A percentile compares a stretch with the other conserved stretches of the same genome.
phyloP scores from a whole-genome alignment of 2,888 invertebrate genomes.

The Nematopogon swammerdamellus region DNA sequence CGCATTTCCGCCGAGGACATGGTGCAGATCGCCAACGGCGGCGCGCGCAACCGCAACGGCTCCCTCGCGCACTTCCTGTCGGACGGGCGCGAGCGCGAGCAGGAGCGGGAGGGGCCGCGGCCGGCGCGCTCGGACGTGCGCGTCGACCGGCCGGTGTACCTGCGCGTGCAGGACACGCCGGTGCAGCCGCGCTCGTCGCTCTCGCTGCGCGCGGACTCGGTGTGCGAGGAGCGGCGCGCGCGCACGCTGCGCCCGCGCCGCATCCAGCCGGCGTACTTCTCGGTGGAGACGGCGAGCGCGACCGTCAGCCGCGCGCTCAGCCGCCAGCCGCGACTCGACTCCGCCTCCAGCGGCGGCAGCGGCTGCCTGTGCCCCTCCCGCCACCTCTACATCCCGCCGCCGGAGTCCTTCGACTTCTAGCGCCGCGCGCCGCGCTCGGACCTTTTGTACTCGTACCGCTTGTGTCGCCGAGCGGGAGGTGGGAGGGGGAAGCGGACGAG shows the following conservation, averaged over 20 bases:
- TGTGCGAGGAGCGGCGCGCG: conserved; percentile 14
- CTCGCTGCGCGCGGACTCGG: conserved; percentile 27
- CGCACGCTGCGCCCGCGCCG: conserved; percentile 12
- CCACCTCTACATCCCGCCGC: conserved; percentile 28
- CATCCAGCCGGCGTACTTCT: conserved; percentile 9
- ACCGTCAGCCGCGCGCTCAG: conserved; percentile 28
- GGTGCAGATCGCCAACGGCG: conserved; percentile 44
- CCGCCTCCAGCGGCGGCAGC: conserved; percentile 18
- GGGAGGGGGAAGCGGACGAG: no score
- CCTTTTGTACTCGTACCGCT: no score
- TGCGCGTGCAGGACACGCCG: conserved; percentile 1
- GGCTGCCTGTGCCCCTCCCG: not conserved
- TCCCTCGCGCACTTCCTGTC: conserved; percentile 36
- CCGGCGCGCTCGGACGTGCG: conserved; percentile 23
- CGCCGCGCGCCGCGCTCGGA: not conserved
- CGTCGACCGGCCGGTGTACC: conserved; percentile 30
- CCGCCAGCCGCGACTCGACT: conserved; percentile 24
- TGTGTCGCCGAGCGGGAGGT: no score
- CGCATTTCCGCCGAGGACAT: conserved; percentile 44
- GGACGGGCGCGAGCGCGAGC: not conserved
- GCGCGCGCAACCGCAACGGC: conserved; percentile 33
- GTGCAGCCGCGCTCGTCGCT: conserved; percentile 30
- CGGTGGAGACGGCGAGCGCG: conserved; percentile 16
- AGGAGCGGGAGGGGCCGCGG: conserved; percentile 17
- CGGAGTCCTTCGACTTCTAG: conserved; percentile 43